These are phyloP conservation scores for Albula glossodonta DNA, from an alignment of 2,113 vertebrate species.

Conservation along the genomic window DNA sequence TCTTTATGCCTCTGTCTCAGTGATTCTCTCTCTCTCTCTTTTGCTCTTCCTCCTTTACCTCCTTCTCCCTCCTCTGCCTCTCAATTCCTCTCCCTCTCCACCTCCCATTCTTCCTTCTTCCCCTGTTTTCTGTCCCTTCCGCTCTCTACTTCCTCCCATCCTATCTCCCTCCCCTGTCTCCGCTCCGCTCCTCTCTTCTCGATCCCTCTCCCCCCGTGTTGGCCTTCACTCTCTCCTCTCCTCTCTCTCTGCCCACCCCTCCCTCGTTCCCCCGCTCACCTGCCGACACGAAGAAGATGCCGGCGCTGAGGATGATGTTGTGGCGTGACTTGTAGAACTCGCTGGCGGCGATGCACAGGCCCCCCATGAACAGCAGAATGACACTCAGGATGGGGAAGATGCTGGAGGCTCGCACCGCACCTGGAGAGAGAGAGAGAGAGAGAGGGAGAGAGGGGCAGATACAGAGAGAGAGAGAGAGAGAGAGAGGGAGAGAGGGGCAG, in stretches of 20 bases:
- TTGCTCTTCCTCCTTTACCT: neutral
- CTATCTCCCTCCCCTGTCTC: neutral
- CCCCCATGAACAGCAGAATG: slow-evolving; percentile 98
- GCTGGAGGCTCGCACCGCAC: slow-evolving; percentile 97
- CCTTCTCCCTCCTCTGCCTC: neutral
- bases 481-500: neutral
- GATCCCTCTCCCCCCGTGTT: neutral
- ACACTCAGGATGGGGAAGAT: slow-evolving; percentile 99
- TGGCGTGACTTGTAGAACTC: slow-evolving; percentile 99
- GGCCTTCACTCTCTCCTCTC: neutral
- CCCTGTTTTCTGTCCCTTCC: neutral
- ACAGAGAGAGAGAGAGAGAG: neutral
- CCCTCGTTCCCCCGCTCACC: slow-evolving; percentile 69
- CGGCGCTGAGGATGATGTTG: slow-evolving; percentile 98
- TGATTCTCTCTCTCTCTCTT: neutral
- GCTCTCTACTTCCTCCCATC: neutral
- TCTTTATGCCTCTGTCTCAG: neutral
- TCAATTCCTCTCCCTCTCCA: neutral
- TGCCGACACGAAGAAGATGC: slow-evolving; percentile 97
- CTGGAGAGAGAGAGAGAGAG: slow-evolving; percentile 60
- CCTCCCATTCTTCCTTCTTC: neutral
- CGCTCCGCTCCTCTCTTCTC: neutral
- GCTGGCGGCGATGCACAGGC: slow-evolving; percentile 97
- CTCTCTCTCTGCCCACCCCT: neutral
- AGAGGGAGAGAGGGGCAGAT: slow-evolving; percentile 14